phyloP scores from a whole-genome alignment of 2,888 invertebrate species.

The Arrhopalites spinosus region DNA sequence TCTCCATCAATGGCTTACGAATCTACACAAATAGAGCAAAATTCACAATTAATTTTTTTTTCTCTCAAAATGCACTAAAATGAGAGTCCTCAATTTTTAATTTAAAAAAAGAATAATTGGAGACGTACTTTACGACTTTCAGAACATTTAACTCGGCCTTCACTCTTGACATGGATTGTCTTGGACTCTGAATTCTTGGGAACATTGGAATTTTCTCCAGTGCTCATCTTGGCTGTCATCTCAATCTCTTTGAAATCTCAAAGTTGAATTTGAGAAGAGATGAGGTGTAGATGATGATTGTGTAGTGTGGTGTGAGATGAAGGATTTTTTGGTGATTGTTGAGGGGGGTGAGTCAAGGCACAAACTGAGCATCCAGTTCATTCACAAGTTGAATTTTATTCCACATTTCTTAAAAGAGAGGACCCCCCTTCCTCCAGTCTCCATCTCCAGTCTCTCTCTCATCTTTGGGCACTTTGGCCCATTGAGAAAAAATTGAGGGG shows the following conservation, averaged over 20 bases:
- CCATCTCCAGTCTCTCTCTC: conserved; percentile 6
- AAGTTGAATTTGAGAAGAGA: no score
- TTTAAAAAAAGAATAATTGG: neutral
- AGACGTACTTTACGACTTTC: conserved; percentile 38
- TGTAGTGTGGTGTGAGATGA: no score
- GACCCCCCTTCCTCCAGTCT: neutral
- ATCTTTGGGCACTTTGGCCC: conserved; percentile 1
- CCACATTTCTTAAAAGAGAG: conserved; percentile 25
- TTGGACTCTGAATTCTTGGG: neutral
- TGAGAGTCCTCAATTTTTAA: neutral
- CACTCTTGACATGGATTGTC: neutral
- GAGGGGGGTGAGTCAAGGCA: conserved; percentile 31
- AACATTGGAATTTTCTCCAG: conserved; percentile 25
- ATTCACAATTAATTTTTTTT: neutral
- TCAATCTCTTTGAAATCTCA: neutral
- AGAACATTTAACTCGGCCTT: conserved; percentile 34
- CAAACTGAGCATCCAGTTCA: conserved; percentile 53
- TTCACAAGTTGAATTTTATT: conserved; percentile 47
- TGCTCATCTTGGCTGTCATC: conserved; percentile 40
- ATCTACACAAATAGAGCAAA: conserved; percentile 55
- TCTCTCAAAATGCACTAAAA: neutral
- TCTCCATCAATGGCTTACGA: conserved; percentile 65
- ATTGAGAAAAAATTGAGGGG: neutral
- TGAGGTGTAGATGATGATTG: no score
- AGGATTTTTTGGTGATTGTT: no score